Conservation (phyloP, 2,113 vertebrate species). For the Emydocephalus ijimae region DNA sequence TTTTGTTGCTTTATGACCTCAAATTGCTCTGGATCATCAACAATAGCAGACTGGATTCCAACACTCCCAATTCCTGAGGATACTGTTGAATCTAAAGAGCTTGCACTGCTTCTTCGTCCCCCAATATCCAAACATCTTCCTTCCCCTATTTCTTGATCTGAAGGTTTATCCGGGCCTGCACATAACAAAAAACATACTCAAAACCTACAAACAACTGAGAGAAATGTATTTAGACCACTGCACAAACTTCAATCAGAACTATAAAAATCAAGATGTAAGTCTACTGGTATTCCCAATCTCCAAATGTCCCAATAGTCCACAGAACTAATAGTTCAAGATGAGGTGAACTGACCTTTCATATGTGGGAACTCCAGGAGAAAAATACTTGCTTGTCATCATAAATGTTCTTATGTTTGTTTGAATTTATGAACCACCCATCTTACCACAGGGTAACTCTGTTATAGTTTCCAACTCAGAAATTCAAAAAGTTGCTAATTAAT, state of each 20-base stretch:
- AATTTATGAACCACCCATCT: neutral
- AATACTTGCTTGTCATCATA: neutral
- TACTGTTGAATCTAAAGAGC: constrained; percentile 89
- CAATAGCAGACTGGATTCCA: constrained; percentile 71
- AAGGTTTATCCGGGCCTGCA: constrained; percentile 83
- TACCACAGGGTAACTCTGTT: neutral
- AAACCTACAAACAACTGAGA: neutral
- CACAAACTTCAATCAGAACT: neutral
- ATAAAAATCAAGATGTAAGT: neutral
- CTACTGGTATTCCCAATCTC: too few relatives aligned
- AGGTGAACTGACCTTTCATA: neutral
- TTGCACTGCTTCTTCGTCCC: constrained; percentile 83
- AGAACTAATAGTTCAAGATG: neutral
- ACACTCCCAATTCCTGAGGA: constrained; percentile 78
- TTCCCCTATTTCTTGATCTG: constrained; percentile 81
- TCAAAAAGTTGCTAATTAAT: neutral
- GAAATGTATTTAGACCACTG: neutral
- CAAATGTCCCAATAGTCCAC: neutral
- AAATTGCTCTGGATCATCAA: constrained; percentile 93
- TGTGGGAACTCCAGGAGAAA: neutral
- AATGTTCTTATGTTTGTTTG: neutral
- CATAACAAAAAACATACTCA: neutral
- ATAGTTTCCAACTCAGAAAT: neutral
- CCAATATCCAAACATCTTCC: constrained; percentile 81
- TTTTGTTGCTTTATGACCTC: constrained; percentile 99